Percentiles rank a stretch among this genome's conserved stretches.
Evolutionary conservation across 2,888 invertebrate species (phyloP).

Genomic region (Eupeodes luniger): DNA sequence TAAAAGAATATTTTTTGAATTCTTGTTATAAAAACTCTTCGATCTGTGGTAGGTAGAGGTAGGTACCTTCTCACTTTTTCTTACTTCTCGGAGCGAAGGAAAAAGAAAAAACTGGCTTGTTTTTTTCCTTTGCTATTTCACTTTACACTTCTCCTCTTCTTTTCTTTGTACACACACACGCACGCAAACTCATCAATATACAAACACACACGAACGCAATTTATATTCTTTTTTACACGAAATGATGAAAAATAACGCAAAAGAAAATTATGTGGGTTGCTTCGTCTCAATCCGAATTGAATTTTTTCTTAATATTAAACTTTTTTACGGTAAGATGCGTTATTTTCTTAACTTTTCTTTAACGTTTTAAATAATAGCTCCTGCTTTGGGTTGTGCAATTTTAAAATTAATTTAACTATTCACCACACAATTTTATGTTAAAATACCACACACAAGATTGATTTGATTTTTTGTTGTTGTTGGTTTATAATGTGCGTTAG

Average conservation of each 20-base stretch:
- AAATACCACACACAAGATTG: slow-evolving; percentile 12
- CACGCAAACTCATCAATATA: slow-evolving; percentile 12
- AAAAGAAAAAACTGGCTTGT: slow-evolving; percentile 61
- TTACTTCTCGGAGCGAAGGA: neutral
- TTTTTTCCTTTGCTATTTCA: slow-evolving; percentile 56
- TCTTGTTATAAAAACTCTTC: slow-evolving; percentile 2
- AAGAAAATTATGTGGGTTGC: slow-evolving; percentile 72
- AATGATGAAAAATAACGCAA: slow-evolving; percentile 59
- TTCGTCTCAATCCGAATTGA: slow-evolving; percentile 37
- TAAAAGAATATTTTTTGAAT: slow-evolving; percentile 53
- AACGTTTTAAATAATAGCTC: neutral
- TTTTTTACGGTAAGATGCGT: slow-evolving; percentile 45
- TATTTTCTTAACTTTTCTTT: slow-evolving; percentile 14
- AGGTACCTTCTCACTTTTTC: slow-evolving; percentile 45
- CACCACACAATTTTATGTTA: neutral
- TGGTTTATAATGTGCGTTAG: slow-evolving; percentile 29
- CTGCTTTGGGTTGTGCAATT: slow-evolving; percentile 17
- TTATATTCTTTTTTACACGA: slow-evolving; percentile 49
- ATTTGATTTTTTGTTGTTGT: neutral
- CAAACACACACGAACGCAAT: slow-evolving; percentile 31
- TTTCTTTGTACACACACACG: slow-evolving; percentile 62
- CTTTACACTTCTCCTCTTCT: slow-evolving; percentile 52
- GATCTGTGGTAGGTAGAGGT: neutral
- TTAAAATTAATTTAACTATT: neutral
- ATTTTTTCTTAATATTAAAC: slow-evolving; percentile 38